Evolutionary conservation across 1,140 invertebrate species (phyloP).

Genomic region (Berghia stephanieae): DNA sequence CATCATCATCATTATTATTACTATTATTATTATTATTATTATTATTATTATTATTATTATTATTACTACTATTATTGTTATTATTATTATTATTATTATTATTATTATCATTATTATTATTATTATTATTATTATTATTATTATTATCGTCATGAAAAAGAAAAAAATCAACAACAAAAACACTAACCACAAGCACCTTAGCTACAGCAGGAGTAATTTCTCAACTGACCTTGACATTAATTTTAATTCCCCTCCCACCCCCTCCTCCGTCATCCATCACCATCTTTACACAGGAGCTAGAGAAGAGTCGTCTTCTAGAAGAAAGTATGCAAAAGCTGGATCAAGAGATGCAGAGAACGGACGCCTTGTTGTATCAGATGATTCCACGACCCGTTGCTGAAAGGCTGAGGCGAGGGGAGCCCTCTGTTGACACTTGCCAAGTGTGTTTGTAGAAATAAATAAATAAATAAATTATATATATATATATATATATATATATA

Average conservation of each 20-base stretch:
- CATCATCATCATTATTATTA: not conserved
- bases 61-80: not conserved
- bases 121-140: not conserved
- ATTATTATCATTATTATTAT: not conserved
- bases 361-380: slow-evolving; percentile 97
- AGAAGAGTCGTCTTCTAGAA: slow-evolving; percentile 95
- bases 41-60: too few relatives aligned
- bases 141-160: too few relatives aligned
- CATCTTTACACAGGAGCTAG: slow-evolving; percentile 86
- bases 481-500: too few relatives aligned
- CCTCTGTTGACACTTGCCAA: slow-evolving; percentile 94
- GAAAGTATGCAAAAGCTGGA: slow-evolving; percentile 96
- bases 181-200: too few relatives aligned
- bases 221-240: too few relatives aligned
- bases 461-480: not conserved
- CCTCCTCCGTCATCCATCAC: too few relatives aligned
- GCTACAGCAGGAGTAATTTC: too few relatives aligned
- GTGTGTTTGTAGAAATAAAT: too few relatives aligned
- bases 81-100: not conserved
- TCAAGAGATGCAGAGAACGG: slow-evolving; percentile 93
- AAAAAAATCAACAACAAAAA: too few relatives aligned
- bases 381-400: slow-evolving; percentile 95
- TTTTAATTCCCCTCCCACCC: too few relatives aligned
- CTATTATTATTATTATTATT: not conserved
- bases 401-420: slow-evolving; percentile 88